Evolutionary conservation across 1,140 invertebrate genomes (phyloP), one percentile per base, ranked within the genome.

Genomic region (Penaeus japonicus): DNA sequence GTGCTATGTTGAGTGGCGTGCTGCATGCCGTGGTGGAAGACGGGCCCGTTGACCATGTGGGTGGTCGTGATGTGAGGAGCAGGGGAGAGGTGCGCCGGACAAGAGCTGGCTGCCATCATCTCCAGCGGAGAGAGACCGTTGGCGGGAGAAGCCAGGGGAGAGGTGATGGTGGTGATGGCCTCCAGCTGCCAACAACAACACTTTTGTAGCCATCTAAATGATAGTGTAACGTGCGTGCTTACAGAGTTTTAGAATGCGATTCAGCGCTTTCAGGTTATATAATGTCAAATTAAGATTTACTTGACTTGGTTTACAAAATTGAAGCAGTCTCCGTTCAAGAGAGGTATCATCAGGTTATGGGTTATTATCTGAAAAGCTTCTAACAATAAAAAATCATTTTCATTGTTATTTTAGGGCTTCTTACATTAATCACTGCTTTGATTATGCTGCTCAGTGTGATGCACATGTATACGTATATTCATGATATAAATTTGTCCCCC

Each of bases 101-200:
- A 87, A 7, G 85, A 87, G 24, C 57, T n/a, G 27, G 32, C 53
- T 0, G 59, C 79, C 59, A 73, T 55, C 47, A 87, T 82, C 85
- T 87, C 85, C 79, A 87, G 47, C 35, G 85, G 79, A 7, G 85
- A 87, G 54, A 87, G 57, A 15, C 85, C 85, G 32, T 87, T 87
- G 78, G 79, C 78, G 12, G 85, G 85, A 1, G 85, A 62, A 59
- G 77, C 78, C 84, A 59, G n/a, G n/a, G 85, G 85, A 0, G 85
- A 82, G 15, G 85, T 73, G 47, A 87, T 87, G 62, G 85, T 39
- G 59, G 24, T 82, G 75, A 87, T 87, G 57, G 59, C 55, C 24
- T 87, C 85, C 15, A 87, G 53, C 85, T 87, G 85, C 47, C 47
- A 12, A 47, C 39, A 12, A 47, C 47, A 47, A 47, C 47, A 47